A percentile compares a stretch with the other conserved stretches of the same genome.
These are phyloP conservation scores for Pelagia noctiluca DNA, from an alignment of 30 jellyfish, hydroid and myxozoan species.

Conservation along the genomic window DNA sequence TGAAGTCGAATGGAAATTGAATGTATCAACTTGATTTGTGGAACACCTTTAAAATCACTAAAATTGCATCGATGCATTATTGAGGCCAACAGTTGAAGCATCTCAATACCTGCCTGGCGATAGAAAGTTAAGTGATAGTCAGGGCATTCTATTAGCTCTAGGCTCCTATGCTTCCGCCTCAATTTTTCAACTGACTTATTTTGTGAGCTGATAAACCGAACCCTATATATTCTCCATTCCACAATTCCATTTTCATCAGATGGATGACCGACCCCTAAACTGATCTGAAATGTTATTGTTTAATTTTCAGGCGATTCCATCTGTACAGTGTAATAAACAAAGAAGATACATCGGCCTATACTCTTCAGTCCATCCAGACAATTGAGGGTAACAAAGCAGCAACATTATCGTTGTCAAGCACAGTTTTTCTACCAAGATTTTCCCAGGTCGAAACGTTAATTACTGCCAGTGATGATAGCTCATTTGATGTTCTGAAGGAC, in stretches of 20 bases:
- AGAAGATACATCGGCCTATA: conserved; percentile 46
- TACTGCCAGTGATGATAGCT: conserved; percentile 47
- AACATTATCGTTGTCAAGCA: conserved; percentile 77
- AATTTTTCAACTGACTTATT: no score
- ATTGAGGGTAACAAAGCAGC: conserved; percentile 69
- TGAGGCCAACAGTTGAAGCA: no score
- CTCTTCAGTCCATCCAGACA: conserved; percentile 57
- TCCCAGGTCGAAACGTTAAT: conserved; percentile 62
- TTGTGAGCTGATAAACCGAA: no score
- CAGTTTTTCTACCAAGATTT: conserved; percentile 76
- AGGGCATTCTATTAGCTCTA: no score
- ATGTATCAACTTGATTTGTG: no score
- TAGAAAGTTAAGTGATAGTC: no score
- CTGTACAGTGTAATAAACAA: conserved; percentile 39
- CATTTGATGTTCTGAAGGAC: conserved; percentile 56
- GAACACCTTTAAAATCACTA: no score
- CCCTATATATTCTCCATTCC: no score
- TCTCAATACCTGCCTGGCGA: no score
- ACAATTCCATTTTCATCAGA: not conserved
- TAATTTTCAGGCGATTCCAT: conserved; percentile 48
- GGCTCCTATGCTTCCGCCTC: no score
- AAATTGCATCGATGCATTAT: no score
- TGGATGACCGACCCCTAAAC: not conserved
- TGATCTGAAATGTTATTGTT: not conserved
- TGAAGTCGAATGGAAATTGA: no score